These are phyloP conservation scores for Toxotes jaculatrix DNA, from an alignment of 2,113 vertebrate genomes.

Conservation along the genomic window DNA sequence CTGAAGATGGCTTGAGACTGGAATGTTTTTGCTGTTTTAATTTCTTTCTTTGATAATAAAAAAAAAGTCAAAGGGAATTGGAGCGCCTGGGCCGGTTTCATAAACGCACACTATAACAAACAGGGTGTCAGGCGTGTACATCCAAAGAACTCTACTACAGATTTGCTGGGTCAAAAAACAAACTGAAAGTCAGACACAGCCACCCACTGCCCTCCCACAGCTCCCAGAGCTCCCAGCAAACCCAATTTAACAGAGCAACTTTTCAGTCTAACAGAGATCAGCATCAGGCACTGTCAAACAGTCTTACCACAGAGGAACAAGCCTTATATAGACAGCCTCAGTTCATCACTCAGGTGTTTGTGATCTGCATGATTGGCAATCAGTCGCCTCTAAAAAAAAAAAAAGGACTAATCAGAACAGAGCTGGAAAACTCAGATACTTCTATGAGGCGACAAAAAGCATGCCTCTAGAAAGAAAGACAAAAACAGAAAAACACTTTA, in stretches of 20 bases:
- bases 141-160: background rate
- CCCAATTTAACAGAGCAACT: background rate
- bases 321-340: background rate
- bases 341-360: background rate
- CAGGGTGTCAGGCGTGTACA: background rate
- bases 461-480: too few relatives aligned
- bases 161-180: too few relatives aligned
- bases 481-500: too few relatives aligned
- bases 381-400: background rate
- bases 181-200: background rate
- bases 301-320: too few relatives aligned
- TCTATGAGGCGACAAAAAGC: too few relatives aligned
- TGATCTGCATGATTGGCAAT: background rate
- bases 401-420: background rate
- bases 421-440: background rate
- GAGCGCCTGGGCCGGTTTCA: background rate
- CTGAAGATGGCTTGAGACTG: background rate
- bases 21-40: background rate
- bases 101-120: background rate
- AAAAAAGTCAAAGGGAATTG: background rate
- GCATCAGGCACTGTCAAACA: background rate
- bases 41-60: background rate
- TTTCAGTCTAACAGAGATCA: background rate
- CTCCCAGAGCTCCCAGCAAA: background rate
- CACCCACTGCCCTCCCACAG: background rate